Evolutionary conservation across 2,888 invertebrate genomes (phyloP).

Genomic region (Melinaea marsaeus): DNA sequence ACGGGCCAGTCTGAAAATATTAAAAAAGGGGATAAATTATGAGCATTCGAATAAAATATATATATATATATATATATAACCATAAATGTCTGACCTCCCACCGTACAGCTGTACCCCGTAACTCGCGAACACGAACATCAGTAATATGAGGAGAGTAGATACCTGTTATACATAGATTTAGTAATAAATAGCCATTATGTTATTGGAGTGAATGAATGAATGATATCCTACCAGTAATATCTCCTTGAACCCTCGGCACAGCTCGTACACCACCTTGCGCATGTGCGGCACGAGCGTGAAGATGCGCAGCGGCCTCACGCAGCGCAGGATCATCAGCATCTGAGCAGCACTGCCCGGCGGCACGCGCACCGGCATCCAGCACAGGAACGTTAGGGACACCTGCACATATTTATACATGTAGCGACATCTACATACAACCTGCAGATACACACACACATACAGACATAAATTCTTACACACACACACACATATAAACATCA

Average conservation of each 20-base stretch:
- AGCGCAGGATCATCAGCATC: constrained; percentile 96
- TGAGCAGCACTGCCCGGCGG: constrained; percentile 96
- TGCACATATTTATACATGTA: constrained; percentile 54
- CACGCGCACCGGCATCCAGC: constrained; percentile 96
- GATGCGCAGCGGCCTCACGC: constrained; percentile 96
- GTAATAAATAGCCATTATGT: not conserved
- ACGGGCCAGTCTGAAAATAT: constrained; percentile 84
- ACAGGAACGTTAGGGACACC: constrained; percentile 96
- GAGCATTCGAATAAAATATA: too few relatives aligned
- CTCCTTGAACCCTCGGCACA: constrained; percentile 99
- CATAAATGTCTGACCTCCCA: constrained; percentile 75
- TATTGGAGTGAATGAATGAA: not conserved
- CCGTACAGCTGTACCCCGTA: constrained; percentile 99
- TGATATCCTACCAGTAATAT: constrained; percentile 88
- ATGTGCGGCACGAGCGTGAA: constrained; percentile 99
- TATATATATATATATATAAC: too few relatives aligned
- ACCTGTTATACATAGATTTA: constrained; percentile 75
- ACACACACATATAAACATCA: too few relatives aligned
- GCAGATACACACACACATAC: too few relatives aligned
- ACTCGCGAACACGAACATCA: constrained; percentile 99
- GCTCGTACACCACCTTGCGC: constrained; percentile 98
- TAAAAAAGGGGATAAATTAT: not conserved
- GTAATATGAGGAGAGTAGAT: constrained; percentile 95
- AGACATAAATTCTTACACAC: too few relatives aligned
- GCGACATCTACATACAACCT: too few relatives aligned